phyloP scores from a whole-genome alignment of 23 tunicate genomes.

The Diplosoma virens region DNA sequence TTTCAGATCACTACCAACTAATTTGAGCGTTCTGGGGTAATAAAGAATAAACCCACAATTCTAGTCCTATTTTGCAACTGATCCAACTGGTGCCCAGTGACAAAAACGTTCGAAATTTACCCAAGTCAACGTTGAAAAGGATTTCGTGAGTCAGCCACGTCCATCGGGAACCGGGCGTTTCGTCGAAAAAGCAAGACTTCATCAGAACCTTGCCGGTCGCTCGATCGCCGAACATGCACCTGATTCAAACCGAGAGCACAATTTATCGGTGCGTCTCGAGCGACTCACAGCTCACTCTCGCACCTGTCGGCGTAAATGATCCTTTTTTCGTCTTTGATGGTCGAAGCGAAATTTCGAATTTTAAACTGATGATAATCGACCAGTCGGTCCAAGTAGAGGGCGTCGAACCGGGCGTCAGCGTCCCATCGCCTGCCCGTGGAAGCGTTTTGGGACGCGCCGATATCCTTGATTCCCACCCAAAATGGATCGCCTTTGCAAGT shows the following conservation, averaged over 20 bases:
- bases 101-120: too few species aligned
- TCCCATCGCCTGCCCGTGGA: constrained; percentile 32
- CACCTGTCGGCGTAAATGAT: constrained; percentile 44
- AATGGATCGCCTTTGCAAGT: constrained; percentile 13
- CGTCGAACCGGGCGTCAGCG: not conserved
- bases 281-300: too few species aligned
- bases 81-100: too few species aligned
- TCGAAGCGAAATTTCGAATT: constrained; percentile 23
- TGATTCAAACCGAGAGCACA: too few species aligned
- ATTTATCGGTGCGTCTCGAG: too few species aligned
- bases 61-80: too few species aligned
- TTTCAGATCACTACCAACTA: too few species aligned
- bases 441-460: constrained; percentile 11
- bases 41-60: too few species aligned
- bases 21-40: too few species aligned
- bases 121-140: constrained; percentile 58
- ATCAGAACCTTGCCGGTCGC: constrained; percentile 24
- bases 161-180: constrained; percentile 45
- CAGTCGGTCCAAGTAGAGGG: constrained; percentile 26
- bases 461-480: constrained; percentile 66
- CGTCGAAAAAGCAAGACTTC: constrained; percentile 58
- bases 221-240: constrained; percentile 70
- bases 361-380: constrained; percentile 27
- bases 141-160: constrained; percentile 64
- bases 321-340: constrained; percentile 1